Base-by-base conservation (phyloP, 2,888 invertebrate genomes). In the Slavum lentiscoides region DNA sequence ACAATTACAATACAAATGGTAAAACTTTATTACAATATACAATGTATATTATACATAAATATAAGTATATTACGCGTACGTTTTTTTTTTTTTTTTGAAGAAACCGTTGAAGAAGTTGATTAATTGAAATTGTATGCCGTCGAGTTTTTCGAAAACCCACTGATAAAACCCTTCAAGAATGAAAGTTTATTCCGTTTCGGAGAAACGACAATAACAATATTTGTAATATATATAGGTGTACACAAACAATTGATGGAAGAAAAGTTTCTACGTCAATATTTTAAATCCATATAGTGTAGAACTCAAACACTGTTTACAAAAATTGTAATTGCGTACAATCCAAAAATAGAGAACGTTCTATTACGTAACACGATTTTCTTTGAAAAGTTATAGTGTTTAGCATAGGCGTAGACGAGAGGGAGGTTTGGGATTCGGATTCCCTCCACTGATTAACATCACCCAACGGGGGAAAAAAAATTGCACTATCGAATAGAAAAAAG, bases 41-140 rank as follows among this genome's bases (percentile, higher is more conserved):
- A 0, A 3, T 21, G 13, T 67, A 5, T 39, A 11, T 67, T 67
- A 5, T 39, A 11, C 49, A 19, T n/a, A 58, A 58, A 58, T 69
- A 43, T 43, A 43, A 43, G 7, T 7, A 21, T 67, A 64, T 37
- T 37, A 8, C 37, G 23, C 19, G 55, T 70, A 58, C 55, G 30
- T 58, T 39, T 70, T 49, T 49, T 23, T 39, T 39, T 39, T 39
- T 39, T 39, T 9, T 9, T 9, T 30, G 5, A 43, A 61, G 73
- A 61, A 73, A 73, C 61, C 73, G 49, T 59, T 61, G 61, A 73
- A 73, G n/a, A 30, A 30, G 73, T 61, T 73, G 43, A 73, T 62
- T 73, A 21, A 73, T 62, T 73, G 73, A 62, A 73, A 61, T n/a
- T 23, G 17, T 19, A n/a, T 19, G 13, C 13, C 19, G 43, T 49